Evolutionary conservation across 2,888 invertebrate genomes (phyloP), one percentile per base, ranked within the genome.

Genomic region (Rosalia funebris): DNA sequence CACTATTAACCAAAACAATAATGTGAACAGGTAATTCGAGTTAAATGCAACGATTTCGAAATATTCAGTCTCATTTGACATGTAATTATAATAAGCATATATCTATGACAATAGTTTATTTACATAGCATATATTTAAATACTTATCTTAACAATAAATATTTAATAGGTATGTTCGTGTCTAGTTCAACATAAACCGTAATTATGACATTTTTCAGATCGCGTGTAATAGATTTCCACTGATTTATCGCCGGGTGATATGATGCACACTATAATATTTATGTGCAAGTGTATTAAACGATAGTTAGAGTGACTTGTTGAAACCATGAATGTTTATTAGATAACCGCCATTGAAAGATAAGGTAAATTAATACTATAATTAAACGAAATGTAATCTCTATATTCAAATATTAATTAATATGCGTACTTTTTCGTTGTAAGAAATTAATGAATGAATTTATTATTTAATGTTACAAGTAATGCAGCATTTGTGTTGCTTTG

Each of bases 161-260:
- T n/a, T 11, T 11, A 47, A 48, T 19, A 19, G 10, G n/a, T n/a
- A 7, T 5, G 7, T 34, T 34, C n/a, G 36, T 19, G 14, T 19
- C 25, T 34, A 34, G 10, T 34, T n/a, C 2, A 34, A 39, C 14
- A 25, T 4, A 50, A 37, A 10, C 11, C 17, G 15, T 39, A 50
- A 50, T 50, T 50, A 50, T 20, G 19, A 25, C 9, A 25, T 25
- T 19, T 50, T 50, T 39, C 39, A 15, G 34, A 50, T 39, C 39
- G 14, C 39, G 12, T 25, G 16, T 9, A 32, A 20, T 1, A 20
- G 39, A 15, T 50, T 50, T 50, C 50, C 20, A 50, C 25, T 25
- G 39, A 36, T 50, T 37, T 37, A 20, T 12, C 48, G 19, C 20
- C 12, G 36, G 36, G 37, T 19, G 32, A 34, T 47, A 17, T 14